Conservation (phyloP, 1,140 invertebrate species). For the Mya arenaria region DNA sequence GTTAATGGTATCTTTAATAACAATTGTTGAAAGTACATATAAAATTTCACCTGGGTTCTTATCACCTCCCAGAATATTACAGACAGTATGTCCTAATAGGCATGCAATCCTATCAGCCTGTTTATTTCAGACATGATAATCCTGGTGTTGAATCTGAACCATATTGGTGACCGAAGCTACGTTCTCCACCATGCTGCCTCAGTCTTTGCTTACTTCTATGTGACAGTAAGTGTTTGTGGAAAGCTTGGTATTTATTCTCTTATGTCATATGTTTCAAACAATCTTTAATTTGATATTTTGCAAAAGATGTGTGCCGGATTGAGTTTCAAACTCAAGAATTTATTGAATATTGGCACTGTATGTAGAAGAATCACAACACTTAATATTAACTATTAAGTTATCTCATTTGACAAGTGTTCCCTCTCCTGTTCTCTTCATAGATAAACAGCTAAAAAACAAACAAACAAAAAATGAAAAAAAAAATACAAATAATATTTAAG, state of each 20-base stretch:
- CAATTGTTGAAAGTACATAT: background rate
- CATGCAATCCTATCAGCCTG: constrained; percentile 28
- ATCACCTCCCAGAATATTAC: background rate
- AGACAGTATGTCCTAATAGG: background rate
- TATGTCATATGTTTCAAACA: no score
- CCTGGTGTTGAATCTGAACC: constrained; percentile 72
- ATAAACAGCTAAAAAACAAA: no score
- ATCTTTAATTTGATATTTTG: no score
- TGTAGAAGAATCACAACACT: no score
- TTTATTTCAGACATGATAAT: constrained; percentile 73
- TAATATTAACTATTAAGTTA: no score
- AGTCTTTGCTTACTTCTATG: constrained; percentile 77
- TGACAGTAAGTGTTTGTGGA: constrained; percentile 72
- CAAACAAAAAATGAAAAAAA: no score
- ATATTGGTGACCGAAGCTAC: constrained; percentile 76
- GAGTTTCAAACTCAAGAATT: no score
- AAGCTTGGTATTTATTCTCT: no score
- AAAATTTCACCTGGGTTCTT: background rate
- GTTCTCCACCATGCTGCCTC: constrained; percentile 77
- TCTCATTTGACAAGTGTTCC: no score
- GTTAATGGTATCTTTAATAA: background rate
- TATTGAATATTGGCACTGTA: no score
- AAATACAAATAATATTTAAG: background rate
- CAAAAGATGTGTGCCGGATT: no score
- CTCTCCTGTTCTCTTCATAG: no score